phyloP scores from a whole-genome alignment of 2,797 vertebrate genomes.

The Amniataba percoides region DNA sequence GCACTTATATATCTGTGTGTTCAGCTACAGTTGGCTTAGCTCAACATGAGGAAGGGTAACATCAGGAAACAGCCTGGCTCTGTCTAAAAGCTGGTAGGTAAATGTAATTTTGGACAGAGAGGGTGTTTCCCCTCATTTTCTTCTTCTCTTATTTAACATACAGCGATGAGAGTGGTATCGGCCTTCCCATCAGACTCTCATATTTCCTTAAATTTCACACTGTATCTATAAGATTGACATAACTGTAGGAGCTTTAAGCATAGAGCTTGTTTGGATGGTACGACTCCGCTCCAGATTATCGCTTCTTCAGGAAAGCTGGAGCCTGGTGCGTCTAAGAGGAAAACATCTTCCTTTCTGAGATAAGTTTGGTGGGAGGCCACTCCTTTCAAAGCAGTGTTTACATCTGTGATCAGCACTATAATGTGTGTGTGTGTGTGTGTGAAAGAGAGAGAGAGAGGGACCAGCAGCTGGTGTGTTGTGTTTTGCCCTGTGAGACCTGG shows the following conservation, averaged over 20 bases:
- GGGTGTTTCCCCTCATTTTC: background rate
- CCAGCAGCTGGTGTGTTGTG: conserved; percentile 76
- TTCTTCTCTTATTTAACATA: background rate
- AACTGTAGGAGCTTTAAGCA: background rate
- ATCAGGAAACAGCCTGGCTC: background rate
- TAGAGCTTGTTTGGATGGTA: conserved; percentile 12
- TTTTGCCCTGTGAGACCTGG: conserved; percentile 71
- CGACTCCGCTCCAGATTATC: conserved; percentile 1
- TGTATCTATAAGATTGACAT: conserved; percentile 4
- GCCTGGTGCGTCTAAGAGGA: conserved; percentile 19
- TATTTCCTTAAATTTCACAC: background rate
- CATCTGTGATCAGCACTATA: conserved; percentile 51
- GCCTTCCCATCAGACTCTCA: background rate
- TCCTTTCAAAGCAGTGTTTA: conserved; percentile 41
- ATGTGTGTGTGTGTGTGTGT: conserved; percentile 23
- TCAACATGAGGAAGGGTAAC: background rate
- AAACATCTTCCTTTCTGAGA: conserved; percentile 48
- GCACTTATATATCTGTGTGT: background rate
- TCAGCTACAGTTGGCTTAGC: background rate
- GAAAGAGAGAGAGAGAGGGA: conserved; percentile 32
- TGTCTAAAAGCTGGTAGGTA: background rate
- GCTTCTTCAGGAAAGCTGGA: conserved; percentile 30
- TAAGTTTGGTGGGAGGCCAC: conserved; percentile 38
- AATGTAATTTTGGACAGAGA: background rate
- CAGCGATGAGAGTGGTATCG: background rate